Percentiles rank a stretch among this genome's conserved stretches.
Conservation (phyloP, 2,888 invertebrate species). For the Linnaemya tessellans region DNA sequence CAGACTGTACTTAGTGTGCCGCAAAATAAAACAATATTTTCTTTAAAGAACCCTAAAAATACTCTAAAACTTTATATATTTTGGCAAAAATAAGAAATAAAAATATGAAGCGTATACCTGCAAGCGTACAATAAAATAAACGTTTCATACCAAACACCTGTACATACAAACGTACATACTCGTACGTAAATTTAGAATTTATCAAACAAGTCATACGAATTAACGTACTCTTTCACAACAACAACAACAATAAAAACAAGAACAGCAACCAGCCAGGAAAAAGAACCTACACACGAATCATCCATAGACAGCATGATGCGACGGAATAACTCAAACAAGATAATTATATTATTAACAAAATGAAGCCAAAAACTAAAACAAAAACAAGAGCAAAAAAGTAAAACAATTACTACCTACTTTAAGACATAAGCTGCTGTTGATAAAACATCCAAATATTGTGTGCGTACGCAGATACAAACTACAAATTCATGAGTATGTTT, state of each 20-base stretch:
- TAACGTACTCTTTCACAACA: slow-evolving; percentile 12
- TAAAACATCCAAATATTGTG: slow-evolving; percentile 50
- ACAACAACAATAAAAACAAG: background rate
- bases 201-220: slow-evolving; percentile 27
- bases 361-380: background rate
- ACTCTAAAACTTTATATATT: background rate
- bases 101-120: slow-evolving; percentile 22
- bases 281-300: background rate
- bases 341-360: slow-evolving; percentile 41
- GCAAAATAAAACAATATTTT: slow-evolving; percentile 16
- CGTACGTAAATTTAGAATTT: background rate
- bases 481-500: background rate
- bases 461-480: slow-evolving; percentile 14
- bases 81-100: slow-evolving; percentile 39
- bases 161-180: background rate
- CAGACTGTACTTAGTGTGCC: slow-evolving; percentile 46
- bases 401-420: slow-evolving; percentile 67
- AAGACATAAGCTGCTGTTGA: slow-evolving; percentile 62
- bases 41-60: slow-evolving; percentile 38
- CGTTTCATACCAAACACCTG: slow-evolving; percentile 56
- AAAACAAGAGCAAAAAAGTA: background rate
- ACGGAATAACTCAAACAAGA: slow-evolving; percentile 25
- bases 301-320: slow-evolving; percentile 1
- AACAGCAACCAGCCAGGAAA: background rate
- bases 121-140: slow-evolving; percentile 13